Percentiles rank a stretch among this genome's conserved stretches.
Evolutionary conservation across 1,140 invertebrate genomes (phyloP).

Genomic region (Caenorhabditis inopinata): DNA sequence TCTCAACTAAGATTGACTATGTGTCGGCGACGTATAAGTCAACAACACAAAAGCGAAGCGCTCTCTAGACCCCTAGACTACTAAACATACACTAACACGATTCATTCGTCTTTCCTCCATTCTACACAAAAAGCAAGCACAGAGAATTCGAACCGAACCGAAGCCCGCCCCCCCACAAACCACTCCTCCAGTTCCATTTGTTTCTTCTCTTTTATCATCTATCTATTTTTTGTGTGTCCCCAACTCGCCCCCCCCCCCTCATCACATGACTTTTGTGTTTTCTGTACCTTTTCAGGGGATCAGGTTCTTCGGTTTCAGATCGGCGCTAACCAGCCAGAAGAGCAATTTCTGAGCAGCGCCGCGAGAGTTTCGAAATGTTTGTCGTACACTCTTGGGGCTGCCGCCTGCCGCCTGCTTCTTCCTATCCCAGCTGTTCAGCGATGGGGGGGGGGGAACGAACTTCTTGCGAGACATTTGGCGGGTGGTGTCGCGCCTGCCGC

Average conservation of each 20-base stretch:
- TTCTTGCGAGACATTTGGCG: too few relatives aligned
- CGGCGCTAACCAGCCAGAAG: too few relatives aligned
- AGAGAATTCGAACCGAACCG: background rate
- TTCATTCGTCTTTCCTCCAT: background rate
- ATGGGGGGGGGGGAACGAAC: too few relatives aligned
- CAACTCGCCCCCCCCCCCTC: background rate
- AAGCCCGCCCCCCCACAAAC: too few relatives aligned
- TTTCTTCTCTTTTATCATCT: background rate
- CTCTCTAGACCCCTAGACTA: conserved; percentile 12
- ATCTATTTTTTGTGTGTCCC: background rate
- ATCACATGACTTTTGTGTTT: conserved; percentile 17
- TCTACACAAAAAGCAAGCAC: conserved; percentile 27
- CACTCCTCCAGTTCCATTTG: background rate
- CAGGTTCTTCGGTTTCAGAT: too few relatives aligned
- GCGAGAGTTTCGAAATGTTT: too few relatives aligned
- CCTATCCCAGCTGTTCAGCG: too few relatives aligned
- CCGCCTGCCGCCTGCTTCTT: too few relatives aligned
- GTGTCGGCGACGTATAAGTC: conserved; percentile 1
- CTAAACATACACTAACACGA: background rate
- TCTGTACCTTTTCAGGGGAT: background rate
- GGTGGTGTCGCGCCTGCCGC: too few relatives aligned
- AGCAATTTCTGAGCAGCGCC: too few relatives aligned
- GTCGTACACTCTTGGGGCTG: too few relatives aligned
- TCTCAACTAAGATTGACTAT: conserved; percentile 2
- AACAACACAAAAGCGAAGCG: too few relatives aligned